Evolutionary conservation across 2,888 invertebrate genomes (phyloP), one percentile per base, ranked within the genome.

Genomic region (Amblyjoppa proteus): DNA sequence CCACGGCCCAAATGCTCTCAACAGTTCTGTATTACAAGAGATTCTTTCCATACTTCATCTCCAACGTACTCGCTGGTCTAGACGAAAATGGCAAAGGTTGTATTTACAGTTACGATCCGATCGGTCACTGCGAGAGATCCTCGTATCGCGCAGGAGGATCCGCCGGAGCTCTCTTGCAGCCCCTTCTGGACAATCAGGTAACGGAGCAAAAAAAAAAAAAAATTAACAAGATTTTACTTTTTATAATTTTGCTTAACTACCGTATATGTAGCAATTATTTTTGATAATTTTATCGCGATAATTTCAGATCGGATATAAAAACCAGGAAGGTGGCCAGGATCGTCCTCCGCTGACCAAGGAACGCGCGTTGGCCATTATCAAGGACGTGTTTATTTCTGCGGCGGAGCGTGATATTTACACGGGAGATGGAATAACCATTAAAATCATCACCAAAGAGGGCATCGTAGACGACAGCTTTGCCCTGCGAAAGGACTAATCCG

Each of bases 11-110:
- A 94, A 97, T 99, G 97, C 94, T 99, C 20, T 98, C 99, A 0
- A 99, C 98, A 4, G 97, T 99, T 95, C 95, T 99, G 89, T 99
- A 99, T 93, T 97, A 98, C 94, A 98, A 98, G 91, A 96, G 99
- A 81, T 99, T 99, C 95, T 99, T 99, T 94, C 99, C 99, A 0
- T 99, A 99, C 94, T 99, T 99, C 93, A 97, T 99, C 31, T 98
- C 98, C 41, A 99, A 99, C 93, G 96, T 99, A 69, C 94, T 99
- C 78, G 99, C 98, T 74, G 99, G 99, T 0, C 93, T 99, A 77
- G 99, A 99, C 94, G 96, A 96, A 45, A 97, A 99, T 87, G 99
- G 99, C 3, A 97, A 98, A 93, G 99, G 99, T 9, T 97, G 97
- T 90, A 97, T 99, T 7, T 99, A 97, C 95, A 98, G 98, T 92